A percentile compares a stretch with the other conserved stretches of the same genome.
Conservation (phyloP, 1,140 invertebrate species). For the Sesamia nonagrioides region DNA sequence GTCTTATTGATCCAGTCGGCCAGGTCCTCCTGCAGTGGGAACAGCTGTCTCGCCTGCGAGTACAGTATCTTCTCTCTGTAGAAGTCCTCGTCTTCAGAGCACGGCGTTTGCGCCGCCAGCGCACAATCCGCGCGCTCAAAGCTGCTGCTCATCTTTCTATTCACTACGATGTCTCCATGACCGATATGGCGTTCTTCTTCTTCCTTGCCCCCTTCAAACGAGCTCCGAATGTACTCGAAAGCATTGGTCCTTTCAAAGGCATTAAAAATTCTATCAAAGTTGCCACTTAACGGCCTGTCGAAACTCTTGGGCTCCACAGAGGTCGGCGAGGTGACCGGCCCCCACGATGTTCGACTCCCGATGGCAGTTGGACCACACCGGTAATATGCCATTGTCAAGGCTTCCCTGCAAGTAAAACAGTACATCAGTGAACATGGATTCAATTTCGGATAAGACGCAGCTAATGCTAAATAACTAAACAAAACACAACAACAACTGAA, state of each 20-base stretch:
- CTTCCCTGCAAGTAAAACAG: conserved; percentile 59
- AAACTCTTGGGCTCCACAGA: conserved; percentile 74
- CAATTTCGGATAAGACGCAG: background rate
- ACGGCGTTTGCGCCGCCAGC: conserved; percentile 87
- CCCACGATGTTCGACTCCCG: conserved; percentile 90
- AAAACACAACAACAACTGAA: background rate
- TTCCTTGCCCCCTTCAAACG: conserved; percentile 73
- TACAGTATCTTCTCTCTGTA: conserved; percentile 92
- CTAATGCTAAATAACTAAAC: background rate
- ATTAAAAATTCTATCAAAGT: conserved; percentile 86
- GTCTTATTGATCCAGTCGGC: conserved; percentile 96
- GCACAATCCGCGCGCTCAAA: conserved; percentile 88
- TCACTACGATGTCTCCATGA: conserved; percentile 80
- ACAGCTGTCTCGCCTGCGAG: conserved; percentile 92
- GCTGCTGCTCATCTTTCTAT: conserved; percentile 84
- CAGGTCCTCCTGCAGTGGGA: conserved; percentile 94
- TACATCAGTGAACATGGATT: conserved; percentile 1
- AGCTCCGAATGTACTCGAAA: conserved; percentile 82
- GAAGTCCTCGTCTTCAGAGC: conserved; percentile 91
- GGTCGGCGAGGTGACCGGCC: conserved; percentile 88
- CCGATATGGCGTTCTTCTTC: conserved; percentile 73
- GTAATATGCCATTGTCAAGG: conserved; percentile 88
- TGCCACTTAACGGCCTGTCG: conserved; percentile 82
- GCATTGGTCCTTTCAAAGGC: conserved; percentile 85
- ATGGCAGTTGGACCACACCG: conserved; percentile 89